Conservation (phyloP, 2,888 invertebrate species). For the Epinotia demarniana region DNA sequence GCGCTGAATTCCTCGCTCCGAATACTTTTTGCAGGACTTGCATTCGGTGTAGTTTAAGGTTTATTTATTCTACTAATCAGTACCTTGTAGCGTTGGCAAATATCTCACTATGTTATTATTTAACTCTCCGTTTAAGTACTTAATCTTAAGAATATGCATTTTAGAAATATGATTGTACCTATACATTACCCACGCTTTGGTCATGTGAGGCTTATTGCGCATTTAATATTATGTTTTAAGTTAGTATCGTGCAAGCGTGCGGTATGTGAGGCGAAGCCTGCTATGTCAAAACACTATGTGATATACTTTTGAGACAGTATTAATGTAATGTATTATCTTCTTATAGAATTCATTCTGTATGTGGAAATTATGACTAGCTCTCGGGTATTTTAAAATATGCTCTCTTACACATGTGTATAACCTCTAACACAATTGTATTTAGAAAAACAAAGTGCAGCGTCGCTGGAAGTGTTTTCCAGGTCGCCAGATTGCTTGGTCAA, state of each 20-base stretch:
- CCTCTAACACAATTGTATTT: constrained; percentile 35
- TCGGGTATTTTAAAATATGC: constrained; percentile 44
- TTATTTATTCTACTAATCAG: constrained; percentile 62
- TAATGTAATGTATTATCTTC: constrained; percentile 55
- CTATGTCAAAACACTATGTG: constrained; percentile 46
- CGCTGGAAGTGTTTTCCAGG: constrained; percentile 3
- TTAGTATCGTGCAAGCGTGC: constrained; percentile 43
- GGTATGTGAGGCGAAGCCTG: constrained; percentile 20
- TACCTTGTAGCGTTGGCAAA: constrained; percentile 53
- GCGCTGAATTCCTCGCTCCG: constrained; percentile 24
- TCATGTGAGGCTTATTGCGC: constrained; percentile 78
- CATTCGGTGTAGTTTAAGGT: constrained; percentile 47
- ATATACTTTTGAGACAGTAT: constrained; percentile 57
- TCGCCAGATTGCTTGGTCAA: neutral
- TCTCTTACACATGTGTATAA: constrained; percentile 37
- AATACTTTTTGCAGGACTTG: constrained; percentile 18
- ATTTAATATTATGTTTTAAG: constrained; percentile 74
- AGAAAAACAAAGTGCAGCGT: constrained; percentile 19
- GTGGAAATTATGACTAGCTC: constrained; percentile 44
- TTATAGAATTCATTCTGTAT: constrained; percentile 40
- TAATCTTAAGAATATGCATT: constrained; percentile 38
- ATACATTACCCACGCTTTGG: constrained; percentile 61
- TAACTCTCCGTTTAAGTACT: constrained; percentile 41
- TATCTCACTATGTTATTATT: constrained; percentile 53
- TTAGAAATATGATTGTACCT: constrained; percentile 25